Percentiles rank a stretch among this genome's conserved stretches.
These are phyloP conservation scores for Drosophila melanogaster DNA, from an alignment of 1,140 invertebrate genomes.

Conservation along the genomic window Release_6_plus_ISO1_MT NT_033777.3:25675001-25675500, in stretches of 20 bases:
- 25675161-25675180: constrained; percentile 60
- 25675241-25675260: constrained; percentile 72
- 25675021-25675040: neutral
- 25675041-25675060: neutral
- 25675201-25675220: constrained; percentile 48
- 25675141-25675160: constrained; percentile 68
- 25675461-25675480: constrained; percentile 51
- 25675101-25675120: neutral
- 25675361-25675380: constrained; percentile 44
- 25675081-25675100: neutral
- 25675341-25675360: constrained; percentile 10
- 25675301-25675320: constrained; percentile 46
- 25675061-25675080: neutral
- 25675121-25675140: constrained; percentile 39
- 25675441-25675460: constrained; percentile 44
- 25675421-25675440: constrained; percentile 62
- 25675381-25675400: constrained; percentile 54
- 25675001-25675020: constrained; percentile 6
- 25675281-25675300: constrained; percentile 64
- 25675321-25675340: constrained; percentile 32
- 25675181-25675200: constrained; percentile 33
- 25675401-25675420: constrained; percentile 56
- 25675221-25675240: constrained; percentile 60
- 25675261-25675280: constrained; percentile 69
- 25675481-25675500: constrained; percentile 85